Base-by-base conservation (phyloP, 2,888 invertebrate genomes). In the Stenoptilia bipunctidactyla region DNA sequence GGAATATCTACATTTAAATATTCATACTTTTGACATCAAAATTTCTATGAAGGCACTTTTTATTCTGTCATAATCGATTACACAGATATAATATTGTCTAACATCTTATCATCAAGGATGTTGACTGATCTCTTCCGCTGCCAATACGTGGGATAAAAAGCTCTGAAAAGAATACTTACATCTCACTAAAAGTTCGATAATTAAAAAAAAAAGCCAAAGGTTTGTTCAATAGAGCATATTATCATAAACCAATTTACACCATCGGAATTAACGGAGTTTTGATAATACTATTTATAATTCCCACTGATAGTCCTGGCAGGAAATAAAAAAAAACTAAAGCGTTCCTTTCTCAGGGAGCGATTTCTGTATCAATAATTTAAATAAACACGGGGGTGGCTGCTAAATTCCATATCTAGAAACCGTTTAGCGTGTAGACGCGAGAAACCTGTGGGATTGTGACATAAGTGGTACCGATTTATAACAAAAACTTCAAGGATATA, bases 391-490 rank as follows among this genome's bases (percentile, higher is more conserved):
- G 65, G 70, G 69, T 54, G 68, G 64, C 61, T 64, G 75, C 72
- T 79, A 79, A 79, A 80, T 79, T 80, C 80, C 77, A 51, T 79
- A 79, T 82, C 79, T 77, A 57, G 67, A 45, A 34, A 49, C 39
- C 49, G 49, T 49, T 49, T 49, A 49, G 47, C 49, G 45, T 44
- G 36, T 39, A 27, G 40, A 36, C 38, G 47, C 30, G 34, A 49
- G 40, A 40, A 40, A 6, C 15, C 44, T 46, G 44, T 47, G 47
- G 43, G 47, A 47, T 36, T 47, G 45, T 45, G 45, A 47, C 45
- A 47, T 37, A 44, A 40, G 41, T 38, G 45, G 40, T 41, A 27
- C 38, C 42, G 42, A 45, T 45, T 20, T 36, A 36, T 15, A 14
- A 39, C 34, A 41, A 44, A 48, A 45, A 42, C 37, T 20, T 20